A percentile compares a stretch with the other conserved stretches of the same genome.
Conservation (phyloP, 2,888 invertebrate genomes). For the Pomacea canaliculata region DNA sequence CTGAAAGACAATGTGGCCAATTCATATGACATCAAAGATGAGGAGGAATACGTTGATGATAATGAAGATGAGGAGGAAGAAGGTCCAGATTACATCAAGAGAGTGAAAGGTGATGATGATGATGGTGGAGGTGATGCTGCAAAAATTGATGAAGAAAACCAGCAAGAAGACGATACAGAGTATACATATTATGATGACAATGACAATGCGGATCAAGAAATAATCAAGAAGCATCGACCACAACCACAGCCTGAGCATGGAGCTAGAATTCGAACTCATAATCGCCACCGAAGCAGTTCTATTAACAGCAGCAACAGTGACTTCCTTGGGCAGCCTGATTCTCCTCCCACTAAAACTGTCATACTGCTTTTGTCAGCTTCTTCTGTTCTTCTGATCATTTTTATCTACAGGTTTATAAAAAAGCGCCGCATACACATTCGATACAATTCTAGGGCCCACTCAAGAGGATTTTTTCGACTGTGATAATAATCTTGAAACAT, state of each 20-base stretch:
- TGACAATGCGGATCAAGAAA: constrained; percentile 33
- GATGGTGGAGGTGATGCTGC: constrained; percentile 23
- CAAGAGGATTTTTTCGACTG: constrained; percentile 32
- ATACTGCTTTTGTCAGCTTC: constrained; percentile 44
- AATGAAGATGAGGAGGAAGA: constrained; percentile 35
- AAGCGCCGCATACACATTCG: constrained; percentile 53
- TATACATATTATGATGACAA: constrained; percentile 44
- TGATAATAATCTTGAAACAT: constrained; percentile 18
- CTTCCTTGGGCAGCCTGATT: constrained; percentile 8
- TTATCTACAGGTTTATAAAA: constrained; percentile 57
- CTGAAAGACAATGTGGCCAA: constrained; percentile 8
- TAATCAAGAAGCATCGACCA: constrained; percentile 31
- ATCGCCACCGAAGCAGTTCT: constrained; percentile 16
- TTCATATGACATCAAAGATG: constrained; percentile 17
- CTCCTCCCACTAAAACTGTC: constrained; percentile 34
- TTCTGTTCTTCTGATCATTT: constrained; percentile 46
- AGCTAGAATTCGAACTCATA: constrained; percentile 8
- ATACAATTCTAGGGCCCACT: constrained; percentile 34
- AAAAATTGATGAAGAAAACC: constrained; percentile 17
- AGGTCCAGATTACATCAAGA: constrained; percentile 38
- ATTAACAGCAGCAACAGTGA: constrained; percentile 17
- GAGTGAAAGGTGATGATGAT: constrained; percentile 44
- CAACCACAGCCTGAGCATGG: constrained; percentile 20
- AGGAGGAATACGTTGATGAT: constrained; percentile 21
- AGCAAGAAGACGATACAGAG: constrained; percentile 36